Evolutionary conservation across 2,888 invertebrate species (phyloP).

Genomic region (Augochlorella aurata): DNA sequence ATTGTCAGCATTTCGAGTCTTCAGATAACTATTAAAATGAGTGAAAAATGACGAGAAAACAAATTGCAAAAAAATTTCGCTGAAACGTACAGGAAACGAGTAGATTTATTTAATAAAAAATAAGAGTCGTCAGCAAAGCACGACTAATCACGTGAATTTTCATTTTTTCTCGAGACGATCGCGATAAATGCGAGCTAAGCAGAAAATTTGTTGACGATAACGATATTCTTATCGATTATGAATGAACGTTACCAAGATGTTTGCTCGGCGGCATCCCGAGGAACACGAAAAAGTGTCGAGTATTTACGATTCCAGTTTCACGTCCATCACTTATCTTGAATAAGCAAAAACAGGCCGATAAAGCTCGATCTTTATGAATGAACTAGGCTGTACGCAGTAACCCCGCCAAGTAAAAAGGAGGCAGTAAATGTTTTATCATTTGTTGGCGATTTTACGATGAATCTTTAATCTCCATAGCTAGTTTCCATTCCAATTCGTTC

Average conservation of each 20-base stretch:
- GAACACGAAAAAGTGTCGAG: background rate
- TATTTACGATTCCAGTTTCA: background rate
- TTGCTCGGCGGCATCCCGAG: background rate
- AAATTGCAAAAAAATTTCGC: background rate
- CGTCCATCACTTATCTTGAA: background rate
- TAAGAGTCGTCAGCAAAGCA: background rate
- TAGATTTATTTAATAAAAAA: background rate
- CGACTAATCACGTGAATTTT: background rate
- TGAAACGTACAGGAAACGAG: background rate
- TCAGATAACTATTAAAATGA: no score
- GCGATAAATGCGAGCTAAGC: background rate
- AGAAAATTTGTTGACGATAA: background rate
- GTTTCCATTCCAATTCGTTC: slow-evolving; percentile 6
- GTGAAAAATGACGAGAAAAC: no score
- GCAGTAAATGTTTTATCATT: slow-evolving; percentile 17
- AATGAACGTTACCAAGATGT: background rate
- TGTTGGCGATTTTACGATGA: background rate
- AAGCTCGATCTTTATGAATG: slow-evolving; percentile 28
- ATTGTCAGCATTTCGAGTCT: no score
- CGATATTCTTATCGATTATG: background rate
- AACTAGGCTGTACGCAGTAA: slow-evolving; percentile 25
- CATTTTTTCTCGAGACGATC: background rate
- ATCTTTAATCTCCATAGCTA: slow-evolving; percentile 10
- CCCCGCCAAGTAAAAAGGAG: background rate
- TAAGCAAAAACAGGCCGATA: slow-evolving; percentile 14